These are phyloP conservation scores for Eupithecia subfuscata DNA, from an alignment of 2,888 invertebrate species.

Conservation along the genomic window DNA sequence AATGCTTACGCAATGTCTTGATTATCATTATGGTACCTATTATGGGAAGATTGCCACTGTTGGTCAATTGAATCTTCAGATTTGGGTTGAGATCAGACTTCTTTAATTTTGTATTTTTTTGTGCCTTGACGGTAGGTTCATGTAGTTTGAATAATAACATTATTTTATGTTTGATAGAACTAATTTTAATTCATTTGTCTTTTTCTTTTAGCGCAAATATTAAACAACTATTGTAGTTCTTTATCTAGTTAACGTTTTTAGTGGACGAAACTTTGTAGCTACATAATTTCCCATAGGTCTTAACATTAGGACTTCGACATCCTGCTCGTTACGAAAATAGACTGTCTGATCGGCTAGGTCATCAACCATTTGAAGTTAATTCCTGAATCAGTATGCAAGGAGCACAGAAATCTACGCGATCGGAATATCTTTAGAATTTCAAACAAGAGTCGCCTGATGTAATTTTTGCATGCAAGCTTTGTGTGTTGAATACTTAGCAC, in stretches of 20 bases:
- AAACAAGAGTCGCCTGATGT: constrained; percentile 52
- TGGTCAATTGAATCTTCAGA: constrained; percentile 5
- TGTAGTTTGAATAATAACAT: not conserved
- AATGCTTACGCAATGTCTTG: constrained; percentile 30
- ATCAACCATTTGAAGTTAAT: constrained; percentile 50
- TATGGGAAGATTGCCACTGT: constrained; percentile 2
- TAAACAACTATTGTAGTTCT: not conserved
- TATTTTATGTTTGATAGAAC: not conserved
- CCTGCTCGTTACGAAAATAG: constrained; percentile 12
- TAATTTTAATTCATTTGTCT: not conserved
- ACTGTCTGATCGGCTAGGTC: constrained; percentile 55
- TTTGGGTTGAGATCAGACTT: not conserved
- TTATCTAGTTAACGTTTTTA: not conserved
- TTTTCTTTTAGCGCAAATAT: not conserved
- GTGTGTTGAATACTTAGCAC: not conserved
- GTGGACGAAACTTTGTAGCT: not conserved
- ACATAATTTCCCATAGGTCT: not conserved
- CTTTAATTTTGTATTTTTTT: not conserved
- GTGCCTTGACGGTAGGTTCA: not conserved
- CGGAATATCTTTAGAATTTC: constrained; percentile 46
- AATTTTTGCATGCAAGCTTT: constrained; percentile 44
- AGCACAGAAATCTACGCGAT: constrained; percentile 57
- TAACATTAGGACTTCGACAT: not conserved
- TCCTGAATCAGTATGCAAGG: constrained; percentile 58
- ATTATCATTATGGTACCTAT: constrained; percentile 11